Evolutionary conservation across 2,797 vertebrate species (phyloP).

Genomic region (Xerus rutilus): DNA sequence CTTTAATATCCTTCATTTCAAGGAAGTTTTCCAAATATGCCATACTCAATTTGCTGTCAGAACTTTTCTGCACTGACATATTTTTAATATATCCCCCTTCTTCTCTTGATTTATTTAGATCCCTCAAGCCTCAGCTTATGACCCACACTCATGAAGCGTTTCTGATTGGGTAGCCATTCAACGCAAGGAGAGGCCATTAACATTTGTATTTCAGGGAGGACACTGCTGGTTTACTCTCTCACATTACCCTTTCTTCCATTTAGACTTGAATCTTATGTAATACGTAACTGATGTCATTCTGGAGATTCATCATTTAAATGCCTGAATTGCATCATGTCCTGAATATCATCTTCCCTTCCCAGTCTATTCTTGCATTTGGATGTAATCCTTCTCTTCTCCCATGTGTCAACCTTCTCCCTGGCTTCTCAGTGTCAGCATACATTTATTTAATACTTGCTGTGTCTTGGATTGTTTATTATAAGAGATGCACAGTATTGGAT

Average conservation of each 20-base stretch:
- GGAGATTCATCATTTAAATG: not conserved
- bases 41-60: not conserved
- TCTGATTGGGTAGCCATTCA: not conserved
- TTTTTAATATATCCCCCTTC: not conserved
- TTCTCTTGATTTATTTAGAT: slow-evolving; percentile 18
- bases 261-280: not conserved
- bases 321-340: not conserved
- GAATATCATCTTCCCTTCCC: not conserved
- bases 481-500: not conserved
- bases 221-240: not conserved
- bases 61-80: not conserved
- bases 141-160: not conserved
- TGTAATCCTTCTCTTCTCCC: not conserved
- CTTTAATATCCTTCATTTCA: not conserved
- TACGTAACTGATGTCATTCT: not conserved
- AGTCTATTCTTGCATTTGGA: not conserved
- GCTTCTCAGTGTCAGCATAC: not conserved
- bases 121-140: not conserved
- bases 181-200: not conserved
- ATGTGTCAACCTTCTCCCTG: not conserved
- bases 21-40: not conserved
- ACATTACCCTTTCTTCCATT: not conserved
- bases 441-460: not conserved
- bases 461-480: not conserved
- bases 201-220: too few species aligned